Base-by-base conservation (phyloP, 2,113 vertebrate species). In the Limnothrissa miodon region DNA sequence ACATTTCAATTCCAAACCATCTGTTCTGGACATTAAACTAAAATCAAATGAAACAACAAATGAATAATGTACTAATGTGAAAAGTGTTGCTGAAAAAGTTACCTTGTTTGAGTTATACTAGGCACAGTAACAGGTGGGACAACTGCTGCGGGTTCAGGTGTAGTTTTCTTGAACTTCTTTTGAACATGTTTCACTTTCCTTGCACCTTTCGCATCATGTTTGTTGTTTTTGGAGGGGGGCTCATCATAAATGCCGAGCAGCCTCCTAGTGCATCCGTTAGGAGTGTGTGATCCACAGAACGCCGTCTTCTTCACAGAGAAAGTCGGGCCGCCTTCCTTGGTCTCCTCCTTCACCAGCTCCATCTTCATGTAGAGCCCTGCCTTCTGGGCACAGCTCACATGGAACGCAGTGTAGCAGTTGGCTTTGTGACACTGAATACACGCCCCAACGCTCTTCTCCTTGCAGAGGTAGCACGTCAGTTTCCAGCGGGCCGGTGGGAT, bases 351-450 rank as follows among this genome's bases (percentile, higher is more conserved):
- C 85, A 99, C 94, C 0, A 97, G 97, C 92, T 99, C 97, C 97
- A 99, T 98, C 91, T 96, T 98, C 98, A 99, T 99, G 90, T 96
- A 98, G 0, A 99, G 95, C 84, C 98, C 98, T 0, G 96, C 96
- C 87, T 96, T 96, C 90, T 99, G 98, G 90, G 97, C 98, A 13
- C 98, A 99, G 0, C 97, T 99, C 86, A 99, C 98, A 1, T 99
- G 98, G 92, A 99, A 99, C 87, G 98, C 98, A 0, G 96, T 96
- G 90, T 99, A 99, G 91, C 98, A 99, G 92, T 99, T 99, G 83
- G 96, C 96, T 86, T 96, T 97, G 92, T 99, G 97, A 89, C 98
- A 99, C 94, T 99, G 98, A 90, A 99, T 99, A 89, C 98, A 99
- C 78, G 98, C 98, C 4, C 98, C 98, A 21, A 94, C 94, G 0